A percentile compares a stretch with the other conserved stretches of the same genome.
phyloP scores from a whole-genome alignment of 1,140 invertebrate genomes.

The Scylla paramamosain region DNA sequence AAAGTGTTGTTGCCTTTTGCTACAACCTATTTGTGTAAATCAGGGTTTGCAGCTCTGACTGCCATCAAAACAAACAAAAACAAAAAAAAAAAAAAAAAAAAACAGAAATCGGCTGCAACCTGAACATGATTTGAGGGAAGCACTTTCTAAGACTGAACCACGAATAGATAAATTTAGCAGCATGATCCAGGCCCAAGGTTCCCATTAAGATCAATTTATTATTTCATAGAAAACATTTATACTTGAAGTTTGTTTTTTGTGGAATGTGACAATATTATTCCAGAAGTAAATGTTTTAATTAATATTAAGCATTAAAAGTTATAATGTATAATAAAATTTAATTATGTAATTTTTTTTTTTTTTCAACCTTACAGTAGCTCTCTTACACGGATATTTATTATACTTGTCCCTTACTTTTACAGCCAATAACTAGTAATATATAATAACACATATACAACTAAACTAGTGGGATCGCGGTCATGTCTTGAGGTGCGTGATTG shows the following conservation, averaged over 20 bases:
- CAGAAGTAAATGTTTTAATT: not conserved
- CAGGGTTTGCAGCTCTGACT: not conserved
- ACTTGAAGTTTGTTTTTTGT: not conserved
- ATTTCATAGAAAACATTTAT: not conserved
- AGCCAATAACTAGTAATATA: no score
- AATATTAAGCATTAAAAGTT: not conserved
- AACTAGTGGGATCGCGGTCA: no score
- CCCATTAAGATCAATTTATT: not conserved
- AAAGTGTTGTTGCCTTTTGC: not conserved
- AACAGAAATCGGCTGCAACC: constrained; percentile 22
- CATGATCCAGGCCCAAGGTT: not conserved
- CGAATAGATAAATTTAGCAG: not conserved
- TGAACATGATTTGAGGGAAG: constrained; percentile 29
- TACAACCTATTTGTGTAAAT: not conserved
- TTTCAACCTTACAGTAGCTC: not conserved
- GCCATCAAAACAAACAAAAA: no score
- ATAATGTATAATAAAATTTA: not conserved
- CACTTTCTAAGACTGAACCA: constrained; percentile 13
- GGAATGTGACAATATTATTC: constrained; percentile 31
- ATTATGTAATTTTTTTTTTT: not conserved
- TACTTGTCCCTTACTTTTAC: no score
- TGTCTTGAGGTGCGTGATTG: no score
- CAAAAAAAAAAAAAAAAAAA: constrained; percentile 18
- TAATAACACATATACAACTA: no score
- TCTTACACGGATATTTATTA: no score